Percentiles rank a stretch among this genome's conserved stretches.
phyloP scores from a whole-genome alignment of 2,888 invertebrate genomes.

The Patella depressa region DNA sequence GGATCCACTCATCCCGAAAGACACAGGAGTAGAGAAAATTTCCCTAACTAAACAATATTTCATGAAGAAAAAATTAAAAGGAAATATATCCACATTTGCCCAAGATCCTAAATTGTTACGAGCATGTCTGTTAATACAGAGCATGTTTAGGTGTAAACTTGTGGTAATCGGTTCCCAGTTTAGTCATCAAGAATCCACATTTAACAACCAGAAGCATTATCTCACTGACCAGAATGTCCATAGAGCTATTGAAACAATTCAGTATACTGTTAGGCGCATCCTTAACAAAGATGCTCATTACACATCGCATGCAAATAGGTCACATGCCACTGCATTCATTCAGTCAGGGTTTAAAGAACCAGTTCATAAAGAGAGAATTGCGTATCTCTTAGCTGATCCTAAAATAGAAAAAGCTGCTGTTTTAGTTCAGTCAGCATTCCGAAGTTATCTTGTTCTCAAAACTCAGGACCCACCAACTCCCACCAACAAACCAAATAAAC shows the following conservation, averaged over 20 bases:
- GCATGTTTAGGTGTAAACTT: background rate
- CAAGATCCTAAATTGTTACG: background rate
- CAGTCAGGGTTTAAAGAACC: background rate
- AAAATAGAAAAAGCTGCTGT: background rate
- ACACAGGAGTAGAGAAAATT: constrained; percentile 1
- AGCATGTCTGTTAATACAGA: background rate
- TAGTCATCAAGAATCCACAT: background rate
- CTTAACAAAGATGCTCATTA: background rate
- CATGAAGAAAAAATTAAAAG: background rate
- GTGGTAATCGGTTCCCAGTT: background rate
- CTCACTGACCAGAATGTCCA: background rate
- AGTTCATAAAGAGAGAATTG: background rate
- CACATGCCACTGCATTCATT: background rate
- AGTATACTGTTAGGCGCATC: background rate
- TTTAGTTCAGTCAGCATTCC: background rate
- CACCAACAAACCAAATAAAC: background rate
- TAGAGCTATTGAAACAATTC: background rate
- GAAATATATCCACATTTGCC: background rate
- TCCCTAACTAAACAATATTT: constrained; percentile 5
- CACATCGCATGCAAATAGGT: background rate
- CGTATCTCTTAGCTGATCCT: background rate
- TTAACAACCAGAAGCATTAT: background rate
- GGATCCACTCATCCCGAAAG: background rate
- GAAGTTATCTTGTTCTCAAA: background rate
- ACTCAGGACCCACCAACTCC: background rate